A percentile compares a stretch with the other conserved stretches of the same genome.
phyloP scores from a whole-genome alignment of 1,140 invertebrate species.

The Halotydeus destructor region DNA sequence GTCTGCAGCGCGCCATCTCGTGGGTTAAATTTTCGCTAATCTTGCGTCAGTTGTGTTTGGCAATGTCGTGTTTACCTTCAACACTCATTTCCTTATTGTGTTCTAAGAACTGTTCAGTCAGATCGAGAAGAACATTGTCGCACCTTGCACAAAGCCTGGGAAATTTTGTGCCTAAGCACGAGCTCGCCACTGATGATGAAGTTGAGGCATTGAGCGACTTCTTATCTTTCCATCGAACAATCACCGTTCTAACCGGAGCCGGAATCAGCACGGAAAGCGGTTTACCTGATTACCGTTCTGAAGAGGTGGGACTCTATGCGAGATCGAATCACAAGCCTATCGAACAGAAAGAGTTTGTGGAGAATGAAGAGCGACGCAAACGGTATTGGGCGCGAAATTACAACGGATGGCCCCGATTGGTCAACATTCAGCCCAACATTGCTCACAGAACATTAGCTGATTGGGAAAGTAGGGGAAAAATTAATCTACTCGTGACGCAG shows the following conservation, averaged over 20 bases:
- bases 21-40: too few relatives aligned
- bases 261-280: slow-evolving; percentile 59
- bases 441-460: slow-evolving; percentile 28
- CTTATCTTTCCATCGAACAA: slow-evolving; percentile 32
- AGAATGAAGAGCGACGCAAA: slow-evolving; percentile 41
- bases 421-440: slow-evolving; percentile 35
- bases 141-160: too few relatives aligned
- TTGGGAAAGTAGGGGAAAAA: slow-evolving; percentile 28
- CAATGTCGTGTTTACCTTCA: too few relatives aligned
- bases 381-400: slow-evolving; percentile 92
- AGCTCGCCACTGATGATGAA: slow-evolving; percentile 39
- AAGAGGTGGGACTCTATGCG: slow-evolving; percentile 72
- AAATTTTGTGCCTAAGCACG: slow-evolving; percentile 15
- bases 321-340: slow-evolving; percentile 64
- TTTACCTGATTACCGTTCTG: slow-evolving; percentile 62
- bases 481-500: slow-evolving; percentile 61
- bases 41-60: too few relatives aligned
- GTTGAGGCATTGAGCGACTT: slow-evolving; percentile 40
- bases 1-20: too few relatives aligned
- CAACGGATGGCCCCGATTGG: slow-evolving; percentile 60
- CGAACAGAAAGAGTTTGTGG: slow-evolving; percentile 27
- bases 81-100: too few relatives aligned
- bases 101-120: too few relatives aligned
- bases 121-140: too few relatives aligned
- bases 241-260: slow-evolving; percentile 48